These are phyloP conservation scores for Drosophila cardini DNA, from an alignment of 1,140 invertebrate species.

Conservation along the genomic window DNA sequence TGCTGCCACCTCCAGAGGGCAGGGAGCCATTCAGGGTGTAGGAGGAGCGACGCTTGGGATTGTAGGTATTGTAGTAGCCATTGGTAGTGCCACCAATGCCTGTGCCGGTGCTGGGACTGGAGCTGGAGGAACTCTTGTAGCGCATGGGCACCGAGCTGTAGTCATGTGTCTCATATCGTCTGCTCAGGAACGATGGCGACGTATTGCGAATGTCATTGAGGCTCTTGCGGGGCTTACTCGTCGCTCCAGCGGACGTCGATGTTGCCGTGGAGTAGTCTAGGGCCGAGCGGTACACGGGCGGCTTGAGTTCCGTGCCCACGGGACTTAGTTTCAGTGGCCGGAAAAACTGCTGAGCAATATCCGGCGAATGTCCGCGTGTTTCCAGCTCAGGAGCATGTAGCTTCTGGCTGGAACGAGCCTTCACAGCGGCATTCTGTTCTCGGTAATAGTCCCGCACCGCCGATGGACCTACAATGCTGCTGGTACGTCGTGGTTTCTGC, in stretches of 20 bases:
- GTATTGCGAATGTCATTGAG: constrained; percentile 80
- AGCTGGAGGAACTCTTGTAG: constrained; percentile 74
- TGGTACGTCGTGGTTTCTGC: constrained; percentile 88
- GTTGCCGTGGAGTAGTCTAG: constrained; percentile 59
- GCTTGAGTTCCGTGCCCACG: constrained; percentile 78
- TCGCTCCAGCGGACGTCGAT: constrained; percentile 35
- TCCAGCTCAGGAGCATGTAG: constrained; percentile 43
- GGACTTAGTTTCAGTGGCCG: constrained; percentile 78
- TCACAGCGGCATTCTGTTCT: constrained; percentile 74
- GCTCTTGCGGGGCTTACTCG: constrained; percentile 77
- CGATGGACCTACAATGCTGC: constrained; percentile 86
- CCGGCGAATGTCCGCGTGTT: constrained; percentile 70
- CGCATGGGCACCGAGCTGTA: constrained; percentile 72
- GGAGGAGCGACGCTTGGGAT: constrained; percentile 80
- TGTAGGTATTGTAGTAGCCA: constrained; percentile 80
- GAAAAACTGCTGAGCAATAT: constrained; percentile 80
- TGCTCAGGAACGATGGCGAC: constrained; percentile 74
- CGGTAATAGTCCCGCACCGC: constrained; percentile 83
- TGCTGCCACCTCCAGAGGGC: constrained; percentile 48
- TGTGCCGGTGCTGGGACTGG: constrained; percentile 74
- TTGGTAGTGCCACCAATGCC: constrained; percentile 30
- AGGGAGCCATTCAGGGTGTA: constrained; percentile 74
- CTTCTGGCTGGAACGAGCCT: constrained; percentile 72
- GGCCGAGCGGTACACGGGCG: constrained; percentile 74
- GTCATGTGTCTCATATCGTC: constrained; percentile 69